Evolutionary conservation across 2,888 invertebrate genomes (phyloP).

Genomic region (Hyles lineata): DNA sequence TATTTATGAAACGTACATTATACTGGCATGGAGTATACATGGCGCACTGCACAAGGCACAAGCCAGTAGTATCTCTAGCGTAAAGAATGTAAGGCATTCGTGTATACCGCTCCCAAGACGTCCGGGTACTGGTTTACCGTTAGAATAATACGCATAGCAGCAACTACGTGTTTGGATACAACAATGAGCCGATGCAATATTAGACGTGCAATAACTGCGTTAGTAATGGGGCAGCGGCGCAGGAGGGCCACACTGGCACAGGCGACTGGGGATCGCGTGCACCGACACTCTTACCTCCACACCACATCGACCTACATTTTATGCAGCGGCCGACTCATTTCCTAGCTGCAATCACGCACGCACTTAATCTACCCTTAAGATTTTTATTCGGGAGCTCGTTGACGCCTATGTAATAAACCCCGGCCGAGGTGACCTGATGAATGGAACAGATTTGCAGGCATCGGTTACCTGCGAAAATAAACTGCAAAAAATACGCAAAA

Average conservation of each 20-base stretch:
- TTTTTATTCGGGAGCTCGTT: constrained; percentile 47
- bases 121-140: constrained; percentile 45
- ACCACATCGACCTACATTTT: constrained; percentile 84
- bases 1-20: constrained; percentile 9
- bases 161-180: constrained; percentile 47
- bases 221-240: constrained; percentile 48
- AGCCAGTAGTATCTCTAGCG: constrained; percentile 38
- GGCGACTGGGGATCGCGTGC: constrained; percentile 76
- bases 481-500: constrained; percentile 71
- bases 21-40: constrained; percentile 27
- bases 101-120: constrained; percentile 36
- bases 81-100: constrained; percentile 40
- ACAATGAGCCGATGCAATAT: constrained; percentile 60
- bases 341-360: constrained; percentile 66
- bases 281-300: constrained; percentile 63
- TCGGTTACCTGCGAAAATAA: constrained; percentile 78
- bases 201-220: constrained; percentile 57
- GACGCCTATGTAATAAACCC: neutral
- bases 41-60: constrained; percentile 41
- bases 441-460: constrained; percentile 56
- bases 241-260: constrained; percentile 59
- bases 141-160: constrained; percentile 39
- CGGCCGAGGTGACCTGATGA: constrained; percentile 48
- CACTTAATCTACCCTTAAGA: constrained; percentile 61
- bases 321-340: constrained; percentile 75